Conservation (phyloP, 1,140 invertebrate genomes). For the Zaprionus tsacasi region DNA sequence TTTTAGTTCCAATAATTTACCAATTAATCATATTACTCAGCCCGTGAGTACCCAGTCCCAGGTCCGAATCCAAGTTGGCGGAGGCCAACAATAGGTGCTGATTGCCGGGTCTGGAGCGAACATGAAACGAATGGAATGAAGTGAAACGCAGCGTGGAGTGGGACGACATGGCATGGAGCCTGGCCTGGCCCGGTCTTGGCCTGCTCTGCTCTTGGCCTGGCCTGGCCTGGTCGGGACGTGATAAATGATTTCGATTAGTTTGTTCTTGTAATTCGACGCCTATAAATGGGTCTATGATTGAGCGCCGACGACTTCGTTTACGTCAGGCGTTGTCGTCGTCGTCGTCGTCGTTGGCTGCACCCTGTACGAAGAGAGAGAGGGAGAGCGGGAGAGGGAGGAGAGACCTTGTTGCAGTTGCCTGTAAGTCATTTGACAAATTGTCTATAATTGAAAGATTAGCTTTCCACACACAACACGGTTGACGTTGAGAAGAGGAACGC, state of each 20-base stretch:
- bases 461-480: conserved; percentile 75
- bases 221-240: conserved; percentile 59
- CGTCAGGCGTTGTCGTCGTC: conserved; percentile 68
- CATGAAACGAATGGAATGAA: conserved; percentile 57
- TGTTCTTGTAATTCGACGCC: conserved; percentile 84
- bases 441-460: conserved; percentile 84
- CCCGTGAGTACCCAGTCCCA: conserved; percentile 1
- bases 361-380: background rate
- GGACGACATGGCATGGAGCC: conserved; percentile 32
- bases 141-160: conserved; percentile 5
- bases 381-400: background rate
- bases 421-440: conserved; percentile 84
- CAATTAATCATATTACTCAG: conserved; percentile 80
- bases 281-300: conserved; percentile 84
- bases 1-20: conserved; percentile 81
- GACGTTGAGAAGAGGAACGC: conserved; percentile 70
- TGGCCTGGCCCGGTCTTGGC: conserved; percentile 21
- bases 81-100: conserved; percentile 80
- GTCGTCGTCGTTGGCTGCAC: conserved; percentile 45
- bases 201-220: conserved; percentile 14
- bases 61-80: conserved; percentile 12
- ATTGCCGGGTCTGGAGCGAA: conserved; percentile 63
- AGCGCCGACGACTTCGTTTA: conserved; percentile 81
- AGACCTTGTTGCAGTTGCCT: conserved; percentile 45
- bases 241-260: conserved; percentile 84